Base-by-base conservation (phyloP, 2,797 vertebrate species). In the Peromyscus melanophrys region DNA sequence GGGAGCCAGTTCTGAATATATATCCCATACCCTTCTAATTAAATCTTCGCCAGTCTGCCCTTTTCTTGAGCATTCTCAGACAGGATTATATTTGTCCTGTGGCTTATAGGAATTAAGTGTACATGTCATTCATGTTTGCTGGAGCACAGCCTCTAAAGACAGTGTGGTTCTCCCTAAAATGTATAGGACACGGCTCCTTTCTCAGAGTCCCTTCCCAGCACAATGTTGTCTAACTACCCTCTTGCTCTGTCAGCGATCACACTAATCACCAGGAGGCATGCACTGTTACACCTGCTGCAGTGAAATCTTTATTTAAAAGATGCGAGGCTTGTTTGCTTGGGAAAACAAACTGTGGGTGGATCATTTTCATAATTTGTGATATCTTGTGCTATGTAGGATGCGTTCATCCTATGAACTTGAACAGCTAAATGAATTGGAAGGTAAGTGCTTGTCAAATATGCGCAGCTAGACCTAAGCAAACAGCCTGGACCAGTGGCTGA, bases 321-420 rank as follows among this genome's bases (percentile, higher is more conserved):
- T 1, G 46, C 52, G 69, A 63, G 89, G 59, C 71, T n/a, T 92
- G 37, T 95, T 84, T 87, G n/a, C 46, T 92, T 40, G 10, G 55
- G 94, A 78, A 97, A 96, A 93, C 63, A 85, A 94, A 92, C 92
- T 55, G 82, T 29, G 4, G 63, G 55, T 83, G 31, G 61, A 77
- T 81, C 59, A 31, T 71, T 82, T 76, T 11, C 23, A 61, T 83
- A 86, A 94, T 61, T 76, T 77, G 83, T 92, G 40, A 73, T 69
- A 73, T 90, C 73, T 76, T 23, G 37, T 89, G n/a, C 59, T 78
- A 27, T 82, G 76, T 90, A 55, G 10, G 49, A 19, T 61, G 29
- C 40, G 27, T 12, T 92, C 67, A 40, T 76, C 77, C 4, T 82
- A 55, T 63, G 59, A 93, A 89, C 85, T 67, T 40, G 11, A 61